Base-by-base conservation (phyloP, 1,140 invertebrate species). In the Nomia melanderi region DNA sequence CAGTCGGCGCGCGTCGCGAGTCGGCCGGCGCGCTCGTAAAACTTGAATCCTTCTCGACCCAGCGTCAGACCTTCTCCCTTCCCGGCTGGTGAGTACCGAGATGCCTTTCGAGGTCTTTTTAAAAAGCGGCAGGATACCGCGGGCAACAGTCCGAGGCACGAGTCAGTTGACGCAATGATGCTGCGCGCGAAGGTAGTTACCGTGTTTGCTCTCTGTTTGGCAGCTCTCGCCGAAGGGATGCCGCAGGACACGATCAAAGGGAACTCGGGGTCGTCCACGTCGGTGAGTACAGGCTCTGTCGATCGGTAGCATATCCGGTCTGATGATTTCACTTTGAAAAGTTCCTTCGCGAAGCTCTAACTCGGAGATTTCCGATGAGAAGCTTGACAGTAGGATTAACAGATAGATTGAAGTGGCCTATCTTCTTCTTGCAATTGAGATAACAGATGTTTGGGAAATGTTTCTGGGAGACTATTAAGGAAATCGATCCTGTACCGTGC, bases 121-220 rank as follows among this genome's bases (percentile, higher is more conserved):
- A 84, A 64, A 85, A 85, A 79, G 44, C 71, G 57, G 33, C 69
- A 25, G 41, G 23, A 76, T 64, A 62, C 33, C 74, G 53, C 31
- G 8, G 60, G n/a, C 4, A 39, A 23, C 44, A 17, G 29, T 1
- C 65, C 47, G 56, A n/a, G 39, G 60, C n/a, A 23, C 56, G 31
- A 11, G 17, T 53, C 82, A 91, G 89, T 91, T 82, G 86, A 83
- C 50, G 64, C 70, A 81, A 90, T 88, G 88, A 91, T 91, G 90
- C 84, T 88, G 89, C 84, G 66, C 62, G 53, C 79, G 76, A 67
- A 84, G 70, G 86, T 87, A 56, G 71, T 76, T 67, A 66, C 83
- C 17, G 60, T 81, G 44, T 65, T 86, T 25, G 50, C 82, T 47
- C 70, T 84, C 39, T 74, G 79, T 80, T 81, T 72, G 17, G 3